Evolutionary conservation across 2,797 vertebrate species (phyloP), one percentile per base, ranked within the genome.

Genomic region (Propithecus perrieri): DNA sequence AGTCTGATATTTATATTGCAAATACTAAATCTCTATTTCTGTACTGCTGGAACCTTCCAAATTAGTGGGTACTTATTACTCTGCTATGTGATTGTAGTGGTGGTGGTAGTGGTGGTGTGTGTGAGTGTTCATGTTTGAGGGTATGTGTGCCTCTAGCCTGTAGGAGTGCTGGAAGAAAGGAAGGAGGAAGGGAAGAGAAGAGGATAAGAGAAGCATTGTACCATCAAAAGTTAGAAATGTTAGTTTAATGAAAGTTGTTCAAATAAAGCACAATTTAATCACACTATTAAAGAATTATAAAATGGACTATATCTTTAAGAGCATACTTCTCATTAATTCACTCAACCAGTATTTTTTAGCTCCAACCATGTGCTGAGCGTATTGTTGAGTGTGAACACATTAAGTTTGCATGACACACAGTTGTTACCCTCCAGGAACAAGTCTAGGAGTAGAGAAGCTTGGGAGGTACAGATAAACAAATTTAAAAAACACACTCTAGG

Each of bases 241-340:
- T n/a, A 50, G 24, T 78, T 84, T 67, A 75, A 35, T 79, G n/a
- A 78, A 93, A 75, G 28, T 67, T 38, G 20, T 65, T 74, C 4
- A 18, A 76, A 61, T 72, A 53, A 80, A 81, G 17, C 0, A 50
- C 11, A 74, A 33, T 12, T 79, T 75, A 76, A 86, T 74, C 41
- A 93, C 80, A 84, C 22, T 50, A 57, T 8, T 28, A 61, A 18
- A 53, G 6, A 55, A 57, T 9, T 59, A 30, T 13, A 79, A 93
- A 76, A 50, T 59, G 1, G n/a, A 2, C 12, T 65, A 0, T 59
- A 80, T 69, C 33, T 86, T 72, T 72, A 67, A 85, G 5, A 67
- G 5, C 4, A 26, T 43, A 33, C 85, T 93, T 95, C 38, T 87
- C 11, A 84, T 28, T 89, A 33, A 74, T 96, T 92, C 79, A 71